phyloP scores from a whole-genome alignment of 2,113 vertebrate genomes.

The Bostrychus sinensis region DNA sequence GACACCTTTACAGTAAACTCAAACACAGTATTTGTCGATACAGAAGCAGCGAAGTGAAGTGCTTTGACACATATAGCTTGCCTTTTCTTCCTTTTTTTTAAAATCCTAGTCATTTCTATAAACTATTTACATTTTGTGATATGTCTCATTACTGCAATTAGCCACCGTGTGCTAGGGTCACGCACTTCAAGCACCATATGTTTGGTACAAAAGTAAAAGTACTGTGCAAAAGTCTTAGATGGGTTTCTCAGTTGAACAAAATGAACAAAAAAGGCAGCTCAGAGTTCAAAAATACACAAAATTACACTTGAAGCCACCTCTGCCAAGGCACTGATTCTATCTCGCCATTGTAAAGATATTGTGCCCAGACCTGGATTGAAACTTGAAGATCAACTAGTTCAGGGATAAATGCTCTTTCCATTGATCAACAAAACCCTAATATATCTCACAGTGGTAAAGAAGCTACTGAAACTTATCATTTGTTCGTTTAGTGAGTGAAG shows the following conservation, averaged over 20 bases:
- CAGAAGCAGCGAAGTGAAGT: conserved; percentile 63
- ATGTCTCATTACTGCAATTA: conserved; percentile 54
- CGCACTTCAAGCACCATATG: conserved; percentile 52
- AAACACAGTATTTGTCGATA: conserved; percentile 52
- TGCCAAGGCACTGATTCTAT: too few relatives aligned
- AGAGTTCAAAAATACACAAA: too few relatives aligned
- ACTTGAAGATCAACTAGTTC: too few relatives aligned
- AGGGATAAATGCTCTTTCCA: too few relatives aligned
- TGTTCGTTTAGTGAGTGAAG: too few relatives aligned
- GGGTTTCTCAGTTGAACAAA: not conserved
- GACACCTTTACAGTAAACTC: conserved; percentile 58
- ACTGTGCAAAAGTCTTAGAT: conserved; percentile 12
- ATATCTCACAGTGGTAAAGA: too few relatives aligned
- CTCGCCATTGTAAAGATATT: too few relatives aligned
- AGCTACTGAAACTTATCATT: too few relatives aligned
- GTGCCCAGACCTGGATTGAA: too few relatives aligned
- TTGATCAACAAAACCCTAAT: too few relatives aligned
- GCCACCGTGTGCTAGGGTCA: conserved; percentile 50
- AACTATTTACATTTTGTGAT: conserved; percentile 73
- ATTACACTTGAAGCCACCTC: too few relatives aligned
- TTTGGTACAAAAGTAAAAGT: conserved; percentile 19
- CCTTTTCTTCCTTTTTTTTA: conserved; percentile 33
- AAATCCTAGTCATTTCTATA: conserved; percentile 37
- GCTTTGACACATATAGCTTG: conserved; percentile 52
- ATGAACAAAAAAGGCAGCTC: too few relatives aligned